These are phyloP conservation scores for Meriones unguiculatus DNA, from an alignment of 2,113 vertebrate genomes.

Conservation along the genomic window DNA sequence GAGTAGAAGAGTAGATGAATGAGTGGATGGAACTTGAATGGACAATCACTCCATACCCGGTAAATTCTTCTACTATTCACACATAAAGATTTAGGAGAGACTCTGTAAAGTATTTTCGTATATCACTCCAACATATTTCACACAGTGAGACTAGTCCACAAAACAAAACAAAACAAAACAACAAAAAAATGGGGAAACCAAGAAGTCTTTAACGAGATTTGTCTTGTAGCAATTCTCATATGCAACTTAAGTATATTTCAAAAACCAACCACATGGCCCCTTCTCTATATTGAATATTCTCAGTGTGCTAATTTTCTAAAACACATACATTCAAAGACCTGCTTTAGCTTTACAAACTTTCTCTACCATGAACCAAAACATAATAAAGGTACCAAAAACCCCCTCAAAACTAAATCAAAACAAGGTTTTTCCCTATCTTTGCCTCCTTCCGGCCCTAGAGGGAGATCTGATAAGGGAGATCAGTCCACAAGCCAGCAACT, in stretches of 20 bases:
- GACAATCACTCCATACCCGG: not conserved
- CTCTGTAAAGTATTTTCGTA: not conserved
- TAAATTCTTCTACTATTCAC: slow-evolving; percentile 9
- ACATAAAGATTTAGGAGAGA: not conserved
- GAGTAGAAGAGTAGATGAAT: not conserved
- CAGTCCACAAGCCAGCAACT: not conserved
- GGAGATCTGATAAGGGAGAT: not conserved
- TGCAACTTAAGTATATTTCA: not conserved
- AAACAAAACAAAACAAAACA: too few relatives aligned
- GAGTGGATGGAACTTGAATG: slow-evolving; percentile 5
- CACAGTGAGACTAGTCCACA: not conserved
- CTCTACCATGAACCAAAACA: not conserved
- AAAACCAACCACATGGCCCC: not conserved
- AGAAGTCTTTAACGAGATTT: not conserved
- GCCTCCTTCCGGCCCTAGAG: not conserved
- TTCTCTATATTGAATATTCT: not conserved
- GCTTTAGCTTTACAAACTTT: not conserved
- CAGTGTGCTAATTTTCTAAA: not conserved
- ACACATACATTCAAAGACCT: not conserved
- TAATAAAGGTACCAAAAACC: not conserved
- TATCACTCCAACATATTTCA: not conserved
- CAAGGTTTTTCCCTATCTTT: not conserved
- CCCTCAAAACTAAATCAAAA: not conserved
- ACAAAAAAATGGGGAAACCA: slow-evolving; percentile 16
- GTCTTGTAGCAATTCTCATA: not conserved